Conservation (phyloP, 64 coral and sea anemone genomes). For the Dendronephthya gigantea region DNA sequence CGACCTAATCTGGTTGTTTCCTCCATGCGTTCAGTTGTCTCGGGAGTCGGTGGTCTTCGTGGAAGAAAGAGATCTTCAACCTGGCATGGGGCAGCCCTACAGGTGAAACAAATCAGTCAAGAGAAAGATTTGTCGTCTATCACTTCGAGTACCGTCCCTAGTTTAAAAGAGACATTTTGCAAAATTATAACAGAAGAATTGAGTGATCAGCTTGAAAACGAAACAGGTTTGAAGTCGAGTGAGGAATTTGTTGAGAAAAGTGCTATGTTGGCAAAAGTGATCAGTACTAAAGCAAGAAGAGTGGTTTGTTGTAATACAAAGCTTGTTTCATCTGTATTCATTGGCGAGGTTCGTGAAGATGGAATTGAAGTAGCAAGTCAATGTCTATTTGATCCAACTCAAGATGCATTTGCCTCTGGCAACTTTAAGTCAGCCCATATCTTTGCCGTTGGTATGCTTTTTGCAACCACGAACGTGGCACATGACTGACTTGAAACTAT, state of each 20-base stretch:
- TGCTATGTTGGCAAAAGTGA: neutral
- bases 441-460: conserved; percentile 3
- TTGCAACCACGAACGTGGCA: neutral
- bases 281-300: neutral
- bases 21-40: neutral
- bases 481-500: no score
- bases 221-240: neutral
- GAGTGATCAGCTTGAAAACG: neutral
- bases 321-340: neutral
- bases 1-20: neutral
- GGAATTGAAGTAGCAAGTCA: conserved; percentile 8
- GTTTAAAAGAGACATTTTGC: neutral
- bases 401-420: conserved; percentile 6
- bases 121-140: neutral
- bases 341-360: conserved; percentile 4
- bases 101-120: neutral
- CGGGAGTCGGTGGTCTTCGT: neutral
- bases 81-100: neutral
- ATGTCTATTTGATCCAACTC: neutral
- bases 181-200: neutral
- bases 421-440: neutral
- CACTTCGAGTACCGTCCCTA: neutral
- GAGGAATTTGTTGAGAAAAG: conserved; percentile 4
- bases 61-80: neutral
- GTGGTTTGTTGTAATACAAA: neutral